These are phyloP conservation scores for Aspidoscelis tigris DNA, from an alignment of 2,113 vertebrate genomes.

Conservation along the genomic window DNA sequence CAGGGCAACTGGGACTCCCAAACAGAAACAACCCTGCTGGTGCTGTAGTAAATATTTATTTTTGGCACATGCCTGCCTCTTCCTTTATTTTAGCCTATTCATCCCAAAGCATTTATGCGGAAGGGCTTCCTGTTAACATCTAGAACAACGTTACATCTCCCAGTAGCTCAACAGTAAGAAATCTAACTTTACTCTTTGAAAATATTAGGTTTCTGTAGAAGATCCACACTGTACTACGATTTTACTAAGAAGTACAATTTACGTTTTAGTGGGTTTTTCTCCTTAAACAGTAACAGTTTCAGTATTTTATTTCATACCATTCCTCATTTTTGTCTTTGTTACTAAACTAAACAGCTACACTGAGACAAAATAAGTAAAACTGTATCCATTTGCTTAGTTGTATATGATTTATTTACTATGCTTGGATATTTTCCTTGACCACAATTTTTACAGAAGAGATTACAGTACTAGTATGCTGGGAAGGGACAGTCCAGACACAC, in stretches of 20 bases:
- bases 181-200: constrained; percentile 1
- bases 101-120: background rate
- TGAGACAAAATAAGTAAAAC: background rate
- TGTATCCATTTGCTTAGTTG: background rate
- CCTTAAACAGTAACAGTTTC: constrained; percentile 21
- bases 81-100: constrained; percentile 13
- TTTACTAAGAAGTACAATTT: background rate
- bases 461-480: background rate
- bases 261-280: background rate
- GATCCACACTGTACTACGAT: background rate
- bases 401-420: background rate
- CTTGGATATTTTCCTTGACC: background rate
- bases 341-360: background rate
- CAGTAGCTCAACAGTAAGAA: background rate
- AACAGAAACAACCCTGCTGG: background rate
- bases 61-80: constrained; percentile 24
- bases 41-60: constrained; percentile 11
- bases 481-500: background rate
- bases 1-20: background rate
- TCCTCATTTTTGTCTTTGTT: background rate
- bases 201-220: accelerated
- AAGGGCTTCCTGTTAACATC: background rate
- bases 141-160: constrained; percentile 43
- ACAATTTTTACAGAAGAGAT: background rate
- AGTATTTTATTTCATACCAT: background rate